Conservation (phyloP, 2,113 vertebrate genomes). For the Collichthys lucidus region DNA sequence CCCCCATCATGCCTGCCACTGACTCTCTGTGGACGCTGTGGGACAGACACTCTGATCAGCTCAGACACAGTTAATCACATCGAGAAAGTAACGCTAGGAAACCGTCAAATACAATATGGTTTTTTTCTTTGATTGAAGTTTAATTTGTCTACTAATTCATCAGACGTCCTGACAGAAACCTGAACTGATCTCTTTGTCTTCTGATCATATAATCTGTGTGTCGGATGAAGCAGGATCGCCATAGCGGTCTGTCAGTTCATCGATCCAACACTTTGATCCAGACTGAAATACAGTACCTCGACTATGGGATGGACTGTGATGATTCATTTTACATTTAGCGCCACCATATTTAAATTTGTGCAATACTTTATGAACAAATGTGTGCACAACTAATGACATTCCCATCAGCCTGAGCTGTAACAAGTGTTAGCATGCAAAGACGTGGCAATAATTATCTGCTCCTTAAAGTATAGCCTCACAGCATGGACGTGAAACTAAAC, state of each 20-base stretch:
- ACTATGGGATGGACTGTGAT: too few relatives aligned
- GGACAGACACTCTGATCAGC: constrained; percentile 20
- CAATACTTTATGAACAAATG: too few relatives aligned
- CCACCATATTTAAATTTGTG: too few relatives aligned
- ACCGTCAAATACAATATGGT: not conserved
- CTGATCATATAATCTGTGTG: too few relatives aligned
- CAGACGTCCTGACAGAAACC: not conserved
- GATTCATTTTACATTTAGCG: too few relatives aligned
- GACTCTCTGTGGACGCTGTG: constrained; percentile 59
- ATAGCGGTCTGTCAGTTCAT: not conserved
- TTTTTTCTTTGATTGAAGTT: not conserved
- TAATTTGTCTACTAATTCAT: not conserved
- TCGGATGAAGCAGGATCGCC: too few relatives aligned
- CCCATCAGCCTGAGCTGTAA: not conserved
- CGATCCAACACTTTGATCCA: not conserved
- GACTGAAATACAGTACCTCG: too few relatives aligned
- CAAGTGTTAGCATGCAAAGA: not conserved
- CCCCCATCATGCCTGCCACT: constrained; percentile 87
- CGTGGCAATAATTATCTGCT: not conserved
- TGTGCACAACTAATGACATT: too few relatives aligned
- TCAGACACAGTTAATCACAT: not conserved
- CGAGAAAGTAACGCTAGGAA: not conserved
- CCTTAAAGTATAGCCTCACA: too few relatives aligned
- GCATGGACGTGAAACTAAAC: too few relatives aligned
- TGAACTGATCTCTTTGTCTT: not conserved